Evolutionary conservation across 2,113 vertebrate genomes (phyloP).

Genomic region (Pelusios castaneus): DNA sequence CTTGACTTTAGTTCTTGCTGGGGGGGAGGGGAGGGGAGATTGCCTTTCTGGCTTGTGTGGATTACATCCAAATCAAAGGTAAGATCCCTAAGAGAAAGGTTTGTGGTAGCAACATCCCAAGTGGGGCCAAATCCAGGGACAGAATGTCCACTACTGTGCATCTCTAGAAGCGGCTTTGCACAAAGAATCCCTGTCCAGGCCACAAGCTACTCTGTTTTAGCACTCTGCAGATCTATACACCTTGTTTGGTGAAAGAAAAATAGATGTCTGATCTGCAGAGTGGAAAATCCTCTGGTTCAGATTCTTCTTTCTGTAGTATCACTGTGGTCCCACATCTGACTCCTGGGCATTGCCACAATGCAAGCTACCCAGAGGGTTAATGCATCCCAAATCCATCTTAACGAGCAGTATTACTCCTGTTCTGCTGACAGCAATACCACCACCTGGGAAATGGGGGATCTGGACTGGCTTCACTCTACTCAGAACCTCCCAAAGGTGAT

Average conservation of each 20-base stretch:
- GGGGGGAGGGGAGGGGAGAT: too few relatives aligned
- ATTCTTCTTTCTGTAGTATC: background rate
- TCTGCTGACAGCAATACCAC: background rate
- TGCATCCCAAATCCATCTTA: background rate
- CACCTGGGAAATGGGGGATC: too few relatives aligned
- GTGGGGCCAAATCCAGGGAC: background rate
- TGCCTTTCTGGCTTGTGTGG: background rate
- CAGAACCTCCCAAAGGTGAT: accelerated
- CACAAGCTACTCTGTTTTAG: background rate
- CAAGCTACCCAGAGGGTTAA: background rate
- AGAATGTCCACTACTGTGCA: background rate
- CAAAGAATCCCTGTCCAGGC: background rate
- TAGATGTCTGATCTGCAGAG: background rate
- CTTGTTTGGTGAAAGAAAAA: background rate
- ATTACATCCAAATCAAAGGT: background rate
- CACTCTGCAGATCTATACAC: background rate
- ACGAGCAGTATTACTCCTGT: background rate
- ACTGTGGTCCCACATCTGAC: accelerated
- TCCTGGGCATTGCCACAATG: background rate
- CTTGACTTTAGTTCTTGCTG: background rate
- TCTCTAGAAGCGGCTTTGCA: background rate
- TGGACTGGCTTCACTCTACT: accelerated
- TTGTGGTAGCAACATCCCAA: background rate
- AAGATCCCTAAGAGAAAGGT: background rate
- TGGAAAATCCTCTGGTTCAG: background rate